Conservation (phyloP, 2,113 vertebrate genomes). For the Sceloporus tristichus region DNA sequence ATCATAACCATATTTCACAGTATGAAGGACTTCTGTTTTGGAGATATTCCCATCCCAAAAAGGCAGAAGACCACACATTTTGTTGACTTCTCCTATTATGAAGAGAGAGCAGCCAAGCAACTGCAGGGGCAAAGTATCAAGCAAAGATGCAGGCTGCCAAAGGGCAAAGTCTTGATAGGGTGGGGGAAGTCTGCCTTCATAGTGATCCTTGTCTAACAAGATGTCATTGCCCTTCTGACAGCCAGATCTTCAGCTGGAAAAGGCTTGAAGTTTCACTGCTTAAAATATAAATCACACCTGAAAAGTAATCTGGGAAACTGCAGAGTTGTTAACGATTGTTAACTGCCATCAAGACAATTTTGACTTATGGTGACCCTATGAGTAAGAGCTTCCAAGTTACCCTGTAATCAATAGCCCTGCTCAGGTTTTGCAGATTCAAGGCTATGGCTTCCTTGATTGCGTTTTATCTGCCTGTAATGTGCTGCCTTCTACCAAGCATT, state of each 20-base stretch:
- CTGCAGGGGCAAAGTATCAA: not conserved
- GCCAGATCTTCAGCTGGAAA: not conserved
- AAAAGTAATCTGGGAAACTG: not conserved
- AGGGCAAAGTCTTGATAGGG: slow-evolving; percentile 7
- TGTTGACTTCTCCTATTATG: too few relatives aligned
- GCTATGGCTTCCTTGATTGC: too few relatives aligned
- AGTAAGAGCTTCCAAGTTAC: too few relatives aligned
- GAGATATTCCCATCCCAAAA: not conserved
- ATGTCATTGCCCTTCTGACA: not conserved
- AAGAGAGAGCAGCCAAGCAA: not conserved
- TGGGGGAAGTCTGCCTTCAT: too few relatives aligned
- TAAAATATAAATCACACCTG: not conserved
- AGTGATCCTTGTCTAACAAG: too few relatives aligned
- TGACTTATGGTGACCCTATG: too few relatives aligned
- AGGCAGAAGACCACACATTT: not conserved
- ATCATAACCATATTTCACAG: not conserved
- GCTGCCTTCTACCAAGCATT: too few relatives aligned
- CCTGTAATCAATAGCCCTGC: too few relatives aligned
- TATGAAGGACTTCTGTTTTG: not conserved
- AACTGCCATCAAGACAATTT: too few relatives aligned
- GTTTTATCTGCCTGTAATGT: too few relatives aligned
- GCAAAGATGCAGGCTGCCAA: not conserved
- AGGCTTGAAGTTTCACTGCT: not conserved
- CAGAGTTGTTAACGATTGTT: not conserved
- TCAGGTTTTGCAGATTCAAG: too few relatives aligned